A percentile compares a stretch with the other conserved stretches of the same genome.
These are phyloP conservation scores for Lampris megalopsis DNA, from an alignment of 2,113 vertebrate species.

Conservation along the genomic window DNA sequence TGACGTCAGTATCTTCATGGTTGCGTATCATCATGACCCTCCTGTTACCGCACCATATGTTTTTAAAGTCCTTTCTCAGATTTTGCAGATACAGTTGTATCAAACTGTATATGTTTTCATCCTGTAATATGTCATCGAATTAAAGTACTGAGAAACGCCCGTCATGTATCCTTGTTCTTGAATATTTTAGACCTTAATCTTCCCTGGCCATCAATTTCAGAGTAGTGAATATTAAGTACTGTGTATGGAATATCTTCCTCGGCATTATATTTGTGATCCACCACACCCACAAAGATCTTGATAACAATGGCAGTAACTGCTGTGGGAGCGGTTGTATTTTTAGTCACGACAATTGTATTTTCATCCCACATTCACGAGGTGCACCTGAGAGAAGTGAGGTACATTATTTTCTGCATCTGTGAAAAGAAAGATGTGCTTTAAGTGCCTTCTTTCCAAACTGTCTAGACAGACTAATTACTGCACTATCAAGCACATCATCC, in stretches of 20 bases:
- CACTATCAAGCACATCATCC: slow-evolving; percentile 56
- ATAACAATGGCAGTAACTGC: slow-evolving; percentile 40
- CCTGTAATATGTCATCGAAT: no score
- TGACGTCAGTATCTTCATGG: not conserved
- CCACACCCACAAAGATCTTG: slow-evolving; percentile 9
- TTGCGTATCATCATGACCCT: not conserved
- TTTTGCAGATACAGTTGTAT: no score
- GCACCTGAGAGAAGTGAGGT: slow-evolving; percentile 31
- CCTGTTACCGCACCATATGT: not conserved
- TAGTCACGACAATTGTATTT: slow-evolving; percentile 53
- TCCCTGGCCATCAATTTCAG: slow-evolving; percentile 15
- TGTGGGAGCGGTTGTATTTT: slow-evolving; percentile 59
- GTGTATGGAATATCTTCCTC: not conserved
- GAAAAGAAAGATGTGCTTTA: slow-evolving; percentile 62
- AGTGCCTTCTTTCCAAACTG: slow-evolving; percentile 71
- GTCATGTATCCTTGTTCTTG: not conserved
- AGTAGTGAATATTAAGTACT: slow-evolving; percentile 16
- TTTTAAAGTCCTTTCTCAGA: not conserved
- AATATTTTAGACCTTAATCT: slow-evolving; percentile 27
- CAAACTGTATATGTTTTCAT: no score
- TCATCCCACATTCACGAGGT: slow-evolving; percentile 49
- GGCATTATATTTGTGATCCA: not conserved
- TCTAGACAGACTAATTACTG: slow-evolving; percentile 82
- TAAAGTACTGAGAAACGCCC: not conserved
- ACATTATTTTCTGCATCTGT: slow-evolving; percentile 44